These are phyloP conservation scores for Eulemur mongoz DNA, from an alignment of 2,797 vertebrate species.

Conservation along the genomic window DNA sequence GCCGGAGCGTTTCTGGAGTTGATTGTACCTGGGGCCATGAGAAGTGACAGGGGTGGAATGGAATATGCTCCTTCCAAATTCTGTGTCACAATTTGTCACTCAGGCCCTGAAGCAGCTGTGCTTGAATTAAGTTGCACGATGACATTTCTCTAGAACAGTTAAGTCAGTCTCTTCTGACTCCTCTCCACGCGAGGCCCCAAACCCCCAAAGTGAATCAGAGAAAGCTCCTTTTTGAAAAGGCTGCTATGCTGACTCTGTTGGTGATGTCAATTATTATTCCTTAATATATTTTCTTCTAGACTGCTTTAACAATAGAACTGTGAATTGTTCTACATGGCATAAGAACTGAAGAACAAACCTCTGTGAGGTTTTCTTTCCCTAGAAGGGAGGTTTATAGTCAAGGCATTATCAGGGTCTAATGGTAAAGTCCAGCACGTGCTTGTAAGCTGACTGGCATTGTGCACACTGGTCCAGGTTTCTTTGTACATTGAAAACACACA, in stretches of 20 bases:
- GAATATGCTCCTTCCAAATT: background rate
- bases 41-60: background rate
- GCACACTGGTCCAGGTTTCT: background rate
- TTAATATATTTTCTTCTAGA: background rate
- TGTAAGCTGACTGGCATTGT: background rate
- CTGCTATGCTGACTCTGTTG: background rate
- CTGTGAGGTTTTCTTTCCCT: background rate
- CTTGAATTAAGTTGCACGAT: background rate
- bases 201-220: background rate
- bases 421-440: background rate
- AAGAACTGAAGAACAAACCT: background rate
- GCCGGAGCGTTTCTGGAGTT: background rate
- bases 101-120: background rate
- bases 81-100: background rate
- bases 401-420: background rate
- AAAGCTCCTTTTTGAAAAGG: background rate
- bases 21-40: accelerated
- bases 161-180: background rate
- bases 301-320: background rate
- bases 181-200: background rate
- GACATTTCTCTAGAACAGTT: background rate
- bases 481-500: background rate
- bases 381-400: background rate
- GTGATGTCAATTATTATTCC: background rate
- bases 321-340: background rate